phyloP scores from a whole-genome alignment of 2,113 vertebrate genomes.

The Tragelaphus imberbis region DNA sequence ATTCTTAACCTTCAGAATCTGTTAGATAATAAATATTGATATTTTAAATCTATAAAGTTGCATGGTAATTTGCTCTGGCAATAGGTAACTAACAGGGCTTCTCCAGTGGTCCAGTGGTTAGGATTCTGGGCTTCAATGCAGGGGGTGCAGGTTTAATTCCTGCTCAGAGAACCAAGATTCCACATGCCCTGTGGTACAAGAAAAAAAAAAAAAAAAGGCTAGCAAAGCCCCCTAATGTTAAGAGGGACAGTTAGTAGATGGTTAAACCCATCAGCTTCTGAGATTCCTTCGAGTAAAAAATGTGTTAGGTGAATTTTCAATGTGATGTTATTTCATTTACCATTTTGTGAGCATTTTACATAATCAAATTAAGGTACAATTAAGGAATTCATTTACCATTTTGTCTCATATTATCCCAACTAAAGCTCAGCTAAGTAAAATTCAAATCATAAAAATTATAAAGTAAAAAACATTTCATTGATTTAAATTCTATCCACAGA shows the following conservation, averaged over 20 bases:
- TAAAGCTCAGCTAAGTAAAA: background rate
- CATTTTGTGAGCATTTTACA: background rate
- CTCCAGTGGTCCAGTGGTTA: background rate
- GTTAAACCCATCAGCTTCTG: background rate
- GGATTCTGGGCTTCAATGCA: background rate
- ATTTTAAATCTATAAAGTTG: background rate
- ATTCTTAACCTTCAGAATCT: background rate
- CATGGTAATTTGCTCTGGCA: background rate
- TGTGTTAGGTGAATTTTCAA: background rate
- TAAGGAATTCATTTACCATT: background rate
- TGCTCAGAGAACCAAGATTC: background rate
- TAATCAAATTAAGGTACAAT: background rate
- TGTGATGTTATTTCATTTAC: background rate
- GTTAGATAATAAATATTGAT: background rate
- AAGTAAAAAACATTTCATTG: background rate
- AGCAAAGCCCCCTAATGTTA: background rate
- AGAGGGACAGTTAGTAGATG: background rate
- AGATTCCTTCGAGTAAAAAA: background rate
- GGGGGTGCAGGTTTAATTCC: background rate
- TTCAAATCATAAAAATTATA: background rate
- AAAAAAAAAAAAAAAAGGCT: background rate
- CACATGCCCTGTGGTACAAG: background rate
- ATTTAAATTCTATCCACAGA: background rate
- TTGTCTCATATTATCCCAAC: background rate
- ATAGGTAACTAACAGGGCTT: background rate